Conservation (phyloP, 2,888 invertebrate species). For the Pheosia tremula region DNA sequence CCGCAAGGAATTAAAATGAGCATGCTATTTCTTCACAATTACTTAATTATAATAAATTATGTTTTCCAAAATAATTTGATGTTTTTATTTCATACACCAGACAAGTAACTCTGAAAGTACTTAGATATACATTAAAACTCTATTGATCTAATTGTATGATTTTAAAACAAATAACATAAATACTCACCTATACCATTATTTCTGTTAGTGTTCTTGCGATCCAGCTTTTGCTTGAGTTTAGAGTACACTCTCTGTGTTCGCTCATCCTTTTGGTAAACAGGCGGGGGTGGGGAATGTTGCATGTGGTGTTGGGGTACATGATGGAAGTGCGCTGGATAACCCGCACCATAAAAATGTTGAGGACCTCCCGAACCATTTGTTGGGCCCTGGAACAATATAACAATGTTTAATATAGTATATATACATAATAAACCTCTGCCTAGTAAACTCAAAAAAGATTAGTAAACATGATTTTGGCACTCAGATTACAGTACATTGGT, state of each 20-base stretch:
- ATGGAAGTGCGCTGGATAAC: constrained; percentile 84
- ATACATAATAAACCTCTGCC: too few species aligned
- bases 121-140: too few species aligned
- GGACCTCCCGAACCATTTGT: constrained; percentile 88
- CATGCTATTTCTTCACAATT: too few species aligned
- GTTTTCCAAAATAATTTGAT: too few species aligned
- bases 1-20: too few species aligned
- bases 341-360: constrained; percentile 87
- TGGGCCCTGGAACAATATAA: constrained; percentile 82
- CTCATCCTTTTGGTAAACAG: constrained; percentile 89
- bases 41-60: too few species aligned
- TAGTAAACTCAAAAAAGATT: too few species aligned
- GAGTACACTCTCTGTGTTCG: constrained; percentile 90
- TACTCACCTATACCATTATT: constrained; percentile 84
- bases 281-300: constrained; percentile 88
- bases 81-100: too few species aligned
- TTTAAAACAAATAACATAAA: neutral
- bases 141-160: neutral
- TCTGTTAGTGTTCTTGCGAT: constrained; percentile 85
- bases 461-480: too few species aligned
- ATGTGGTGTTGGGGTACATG: constrained; percentile 85
- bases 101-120: too few species aligned
- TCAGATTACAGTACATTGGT: too few species aligned
- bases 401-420: neutral
- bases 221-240: constrained; percentile 90